Percentiles rank a stretch among this genome's conserved stretches.
These are phyloP conservation scores for Rhincodon typus DNA, from an alignment of 2,797 vertebrate genomes.

Conservation along the genomic window DNA sequence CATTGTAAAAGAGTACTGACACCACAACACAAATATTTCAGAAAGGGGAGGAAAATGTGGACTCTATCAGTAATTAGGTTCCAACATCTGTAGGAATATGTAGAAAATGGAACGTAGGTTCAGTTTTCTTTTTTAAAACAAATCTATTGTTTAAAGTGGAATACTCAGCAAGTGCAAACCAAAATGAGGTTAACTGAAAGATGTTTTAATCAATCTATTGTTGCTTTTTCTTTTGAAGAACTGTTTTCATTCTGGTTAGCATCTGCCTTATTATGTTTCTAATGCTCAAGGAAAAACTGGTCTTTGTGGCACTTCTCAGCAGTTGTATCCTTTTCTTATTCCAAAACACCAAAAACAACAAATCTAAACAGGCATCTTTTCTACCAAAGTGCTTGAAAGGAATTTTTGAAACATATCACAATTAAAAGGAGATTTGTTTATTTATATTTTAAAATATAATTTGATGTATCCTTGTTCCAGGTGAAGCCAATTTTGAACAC, in stretches of 20 bases:
- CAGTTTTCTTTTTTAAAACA: neutral
- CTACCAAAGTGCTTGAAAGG: slow-evolving; percentile 2
- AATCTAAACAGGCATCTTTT: neutral
- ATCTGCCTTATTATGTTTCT: neutral
- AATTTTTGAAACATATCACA: neutral
- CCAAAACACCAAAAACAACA: neutral
- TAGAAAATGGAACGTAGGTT: neutral
- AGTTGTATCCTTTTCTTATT: neutral
- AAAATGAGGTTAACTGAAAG: neutral
- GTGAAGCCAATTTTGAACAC: neutral
- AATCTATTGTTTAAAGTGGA: neutral
- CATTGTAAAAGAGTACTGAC: neutral
- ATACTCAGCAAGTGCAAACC: neutral
- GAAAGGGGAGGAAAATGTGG: neutral
- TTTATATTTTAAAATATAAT: neutral
- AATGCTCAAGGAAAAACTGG: neutral
- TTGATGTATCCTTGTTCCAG: neutral
- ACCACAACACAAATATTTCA: neutral
- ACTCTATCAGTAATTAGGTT: neutral
- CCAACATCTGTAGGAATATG: neutral
- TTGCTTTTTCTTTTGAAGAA: neutral
- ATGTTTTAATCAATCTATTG: neutral
- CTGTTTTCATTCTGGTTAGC: neutral
- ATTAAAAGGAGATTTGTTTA: neutral
- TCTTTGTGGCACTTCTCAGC: neutral